Evolutionary conservation across 2,797 vertebrate genomes (phyloP).

Genomic region (Sitta carolinensis): DNA sequence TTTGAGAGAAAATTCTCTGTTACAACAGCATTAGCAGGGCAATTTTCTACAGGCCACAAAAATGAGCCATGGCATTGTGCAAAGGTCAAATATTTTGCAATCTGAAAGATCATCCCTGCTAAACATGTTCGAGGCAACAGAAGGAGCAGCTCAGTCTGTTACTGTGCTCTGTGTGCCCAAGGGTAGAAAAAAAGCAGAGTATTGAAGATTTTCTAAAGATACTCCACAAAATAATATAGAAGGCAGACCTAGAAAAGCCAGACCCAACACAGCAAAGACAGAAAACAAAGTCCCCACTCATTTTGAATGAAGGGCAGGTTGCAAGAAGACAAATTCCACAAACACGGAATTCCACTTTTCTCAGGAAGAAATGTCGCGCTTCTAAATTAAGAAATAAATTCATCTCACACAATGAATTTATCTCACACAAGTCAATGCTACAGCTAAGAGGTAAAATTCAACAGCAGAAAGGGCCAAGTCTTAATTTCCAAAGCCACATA

Average conservation of each 20-base stretch:
- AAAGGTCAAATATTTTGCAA: constrained; percentile 46
- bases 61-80: constrained; percentile 31
- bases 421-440: neutral
- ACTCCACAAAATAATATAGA: neutral
- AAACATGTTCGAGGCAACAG: neutral
- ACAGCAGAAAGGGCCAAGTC: neutral
- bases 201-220: neutral
- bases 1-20: neutral
- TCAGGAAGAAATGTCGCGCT: neutral
- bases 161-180: neutral
- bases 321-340: neutral
- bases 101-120: neutral
- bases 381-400: no score
- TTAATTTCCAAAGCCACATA: neutral
- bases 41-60: constrained; percentile 35
- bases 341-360: neutral
- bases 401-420: neutral
- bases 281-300: neutral
- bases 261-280: neutral
- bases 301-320: neutral
- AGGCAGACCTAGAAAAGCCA: neutral
- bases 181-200: neutral
- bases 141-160: neutral
- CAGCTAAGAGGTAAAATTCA: neutral
- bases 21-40: neutral